Evolutionary conservation across 1,140 invertebrate species (phyloP).

Genomic region (Philaenus spumarius): DNA sequence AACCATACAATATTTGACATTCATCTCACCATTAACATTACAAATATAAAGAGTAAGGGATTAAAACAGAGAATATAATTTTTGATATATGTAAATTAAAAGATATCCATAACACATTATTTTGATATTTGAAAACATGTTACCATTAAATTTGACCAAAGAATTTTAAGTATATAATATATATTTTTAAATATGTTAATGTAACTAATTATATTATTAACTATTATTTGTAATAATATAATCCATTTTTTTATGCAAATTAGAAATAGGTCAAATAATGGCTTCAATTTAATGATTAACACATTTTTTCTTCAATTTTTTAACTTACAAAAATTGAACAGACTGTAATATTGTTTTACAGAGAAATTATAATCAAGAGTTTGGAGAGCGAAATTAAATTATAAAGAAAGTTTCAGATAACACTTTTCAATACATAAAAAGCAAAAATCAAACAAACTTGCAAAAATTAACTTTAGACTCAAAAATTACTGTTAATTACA

Average conservation of each 20-base stretch:
- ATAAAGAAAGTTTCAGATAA: conserved; percentile 2
- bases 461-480: not conserved
- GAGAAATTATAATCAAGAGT: not conserved
- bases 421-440: not conserved
- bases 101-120: conserved; percentile 9
- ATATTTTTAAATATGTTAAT: no score
- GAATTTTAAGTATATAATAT: conserved; percentile 5
- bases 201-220: conserved; percentile 1
- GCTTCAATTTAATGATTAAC: not conserved
- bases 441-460: not conserved
- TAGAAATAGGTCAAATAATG: no score
- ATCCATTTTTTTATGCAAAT: not conserved
- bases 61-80: conserved; percentile 5
- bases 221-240: not conserved
- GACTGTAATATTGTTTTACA: not conserved
- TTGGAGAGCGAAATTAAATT: conserved; percentile 7
- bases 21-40: no score
- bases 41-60: no score
- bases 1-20: no score
- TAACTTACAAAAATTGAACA: not conserved
- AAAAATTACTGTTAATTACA: not conserved
- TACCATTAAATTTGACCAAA: conserved; percentile 6
- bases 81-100: not conserved
- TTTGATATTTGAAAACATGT: conserved; percentile 4
- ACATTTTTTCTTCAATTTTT: not conserved